Evolutionary conservation across 2,888 invertebrate genomes (phyloP).

Genomic region (Drosophila mimica): DNA sequence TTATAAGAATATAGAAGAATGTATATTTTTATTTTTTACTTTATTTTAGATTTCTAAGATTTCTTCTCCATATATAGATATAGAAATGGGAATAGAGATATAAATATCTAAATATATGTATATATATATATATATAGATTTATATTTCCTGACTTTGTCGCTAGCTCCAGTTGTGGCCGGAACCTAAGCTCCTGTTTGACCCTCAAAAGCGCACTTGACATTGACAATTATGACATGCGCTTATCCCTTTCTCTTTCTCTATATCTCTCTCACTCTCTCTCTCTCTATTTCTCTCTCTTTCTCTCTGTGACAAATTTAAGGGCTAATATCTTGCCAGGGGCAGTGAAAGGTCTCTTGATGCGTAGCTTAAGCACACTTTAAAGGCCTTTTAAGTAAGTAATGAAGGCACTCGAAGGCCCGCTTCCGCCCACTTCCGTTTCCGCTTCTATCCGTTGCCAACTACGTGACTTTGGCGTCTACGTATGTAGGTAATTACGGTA

Average conservation of each 20-base stretch:
- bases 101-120: constrained; percentile 3
- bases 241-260: constrained; percentile 12
- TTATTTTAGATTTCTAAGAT: too few relatives aligned
- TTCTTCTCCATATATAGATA: too few relatives aligned
- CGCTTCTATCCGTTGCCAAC: constrained; percentile 8
- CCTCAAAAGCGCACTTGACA: constrained; percentile 51
- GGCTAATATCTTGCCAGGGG: constrained; percentile 10
- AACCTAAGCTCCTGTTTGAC: constrained; percentile 26
- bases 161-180: constrained; percentile 25
- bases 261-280: fast-evolving
- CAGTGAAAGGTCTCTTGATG: constrained; percentile 21
- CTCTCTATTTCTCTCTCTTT: too few relatives aligned
- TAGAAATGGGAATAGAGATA: background rate
- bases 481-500: background rate
- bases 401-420: constrained; percentile 20
- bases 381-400: constrained; percentile 35
- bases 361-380: constrained; percentile 33
- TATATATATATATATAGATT: background rate
- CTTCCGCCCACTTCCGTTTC: background rate
- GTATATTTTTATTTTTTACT: too few relatives aligned
- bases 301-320: constrained; percentile 23
- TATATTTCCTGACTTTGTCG: background rate
- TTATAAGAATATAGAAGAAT: too few relatives aligned
- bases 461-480: constrained; percentile 15
- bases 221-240: constrained; percentile 70